Base-by-base conservation (phyloP, 2,113 vertebrate species). In the Panthera uncia region DNA sequence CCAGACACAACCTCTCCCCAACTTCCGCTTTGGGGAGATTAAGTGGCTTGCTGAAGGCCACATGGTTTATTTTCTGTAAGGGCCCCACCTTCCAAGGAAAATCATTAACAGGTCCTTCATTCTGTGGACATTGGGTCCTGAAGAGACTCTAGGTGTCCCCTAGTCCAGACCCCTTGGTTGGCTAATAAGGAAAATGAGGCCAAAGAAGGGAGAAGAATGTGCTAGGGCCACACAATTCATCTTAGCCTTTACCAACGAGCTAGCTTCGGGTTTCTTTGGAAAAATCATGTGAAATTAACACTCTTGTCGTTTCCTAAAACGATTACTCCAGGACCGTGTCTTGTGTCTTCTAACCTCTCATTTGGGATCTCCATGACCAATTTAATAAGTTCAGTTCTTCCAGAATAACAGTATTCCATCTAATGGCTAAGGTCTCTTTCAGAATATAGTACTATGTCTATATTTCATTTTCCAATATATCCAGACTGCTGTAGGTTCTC, bases 391-490 rank as follows among this genome's bases (percentile, higher is more conserved):
- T 69, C 79, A 91, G 78, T 78, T 31, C 21, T 79, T 89, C 69
- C 79, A 89, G 36, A 76, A 93, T 93, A 89, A 73, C 41, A 66
- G 50, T 82, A 73, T 94, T 94, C 55, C 38, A 6, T 19, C 16
- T n/a, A 55, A 50, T 27, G 13, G 52, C 66, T 66, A 93, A 94
- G 10, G 50, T 89, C 88, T 97, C 41, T 89, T 86, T 94, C 68
- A 65, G 50, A 81, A 82, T 23, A 3, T 33, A n/a, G 50, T 45
- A 71, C 25, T 95, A 55, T 52, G 15, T 41, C 50, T 85, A 48
- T 86, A 82, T 95, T 93, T 89, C 31, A 74, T 91, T 94, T 96
- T 89, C n/a, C 48, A 76, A 61, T 57, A 65, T 96, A 79, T 71
- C 29, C 45, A 74, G 25, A 52, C 3, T 27, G 71, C 79, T 96